Conservation (phyloP, 2,888 invertebrate genomes). For the Globia sparganii region DNA sequence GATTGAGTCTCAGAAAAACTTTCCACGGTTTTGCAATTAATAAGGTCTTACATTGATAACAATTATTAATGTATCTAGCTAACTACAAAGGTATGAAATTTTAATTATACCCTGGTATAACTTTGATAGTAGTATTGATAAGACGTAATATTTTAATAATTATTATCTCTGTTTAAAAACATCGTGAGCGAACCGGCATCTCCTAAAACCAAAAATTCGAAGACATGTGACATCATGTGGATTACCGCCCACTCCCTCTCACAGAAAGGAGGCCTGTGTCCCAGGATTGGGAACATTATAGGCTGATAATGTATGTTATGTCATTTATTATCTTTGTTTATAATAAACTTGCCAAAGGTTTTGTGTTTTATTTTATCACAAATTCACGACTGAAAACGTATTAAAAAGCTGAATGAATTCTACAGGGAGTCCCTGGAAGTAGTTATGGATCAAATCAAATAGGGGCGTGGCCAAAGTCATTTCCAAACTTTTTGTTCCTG, state of each 20-base stretch:
- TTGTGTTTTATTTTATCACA: slow-evolving; percentile 50
- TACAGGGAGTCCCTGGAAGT: no score
- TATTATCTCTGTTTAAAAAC: background rate
- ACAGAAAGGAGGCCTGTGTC: background rate
- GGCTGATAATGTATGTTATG: background rate
- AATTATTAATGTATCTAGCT: background rate
- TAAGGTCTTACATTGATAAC: background rate
- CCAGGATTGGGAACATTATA: background rate
- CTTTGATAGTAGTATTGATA: slow-evolving; percentile 2
- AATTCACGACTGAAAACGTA: background rate
- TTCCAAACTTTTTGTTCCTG: no score
- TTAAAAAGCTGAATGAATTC: background rate
- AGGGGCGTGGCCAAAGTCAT: no score
- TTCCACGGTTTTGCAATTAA: background rate
- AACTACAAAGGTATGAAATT: background rate
- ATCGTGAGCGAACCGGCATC: no score
- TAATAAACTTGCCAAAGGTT: slow-evolving; percentile 42
- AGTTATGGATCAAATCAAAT: no score
- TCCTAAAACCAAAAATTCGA: background rate
- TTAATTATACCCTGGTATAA: background rate
- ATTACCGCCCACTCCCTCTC: background rate
- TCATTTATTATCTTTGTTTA: background rate
- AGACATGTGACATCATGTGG: background rate
- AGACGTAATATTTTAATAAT: background rate
- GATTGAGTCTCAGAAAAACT: background rate